Evolutionary conservation across 2,797 vertebrate species (phyloP), one percentile per base, ranked within the genome.

Genomic region (Champsocephalus esox): DNA sequence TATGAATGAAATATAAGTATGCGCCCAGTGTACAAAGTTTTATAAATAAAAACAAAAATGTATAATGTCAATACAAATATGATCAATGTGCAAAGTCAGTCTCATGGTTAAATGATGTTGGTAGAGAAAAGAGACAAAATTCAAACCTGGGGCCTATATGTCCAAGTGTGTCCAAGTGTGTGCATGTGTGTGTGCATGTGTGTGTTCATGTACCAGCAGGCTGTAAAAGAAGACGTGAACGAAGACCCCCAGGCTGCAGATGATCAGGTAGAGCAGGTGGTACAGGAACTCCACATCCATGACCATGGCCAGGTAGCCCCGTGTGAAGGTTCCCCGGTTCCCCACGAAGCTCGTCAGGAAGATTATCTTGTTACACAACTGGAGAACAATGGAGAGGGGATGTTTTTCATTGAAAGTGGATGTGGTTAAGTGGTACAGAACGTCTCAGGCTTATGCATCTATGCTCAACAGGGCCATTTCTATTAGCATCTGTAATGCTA

Each of bases 151-250:
- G 12, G 41, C 28, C 48, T 59, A 5, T 28, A 5, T 75, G 12
- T 21, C 16, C 28, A 12, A 28, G 12, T 63, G 52, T 75, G 12
- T 21, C 16, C 28, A 12, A 28, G 12, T 63, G 52, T 52, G 43
- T 32, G 4, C 12, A 24, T 28, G 24, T 67, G 21, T 17, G n/a
- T 61, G 34, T 19, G 21, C 21, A 24, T 50, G 32, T 66, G 63
- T 67, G 73, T 1, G 63, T 44, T 71, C 61, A 81, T 96, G 87
- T 94, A 99, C 98, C 86, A 99, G 93, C 88, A 99, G 87, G 76
- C 98, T 99, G 83, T 99, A 99, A 83, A 99, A 99, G 95, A 99
- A 99, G 76, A 99, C 98, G 3, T 99, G 98, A n/a, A 98, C 97
- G 1, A 99, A 98, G 68, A 99, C 97, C 12, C 98, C 98, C 91